Base-by-base conservation (phyloP, 2,113 vertebrate species). In the Otolemur garnettii region DNA sequence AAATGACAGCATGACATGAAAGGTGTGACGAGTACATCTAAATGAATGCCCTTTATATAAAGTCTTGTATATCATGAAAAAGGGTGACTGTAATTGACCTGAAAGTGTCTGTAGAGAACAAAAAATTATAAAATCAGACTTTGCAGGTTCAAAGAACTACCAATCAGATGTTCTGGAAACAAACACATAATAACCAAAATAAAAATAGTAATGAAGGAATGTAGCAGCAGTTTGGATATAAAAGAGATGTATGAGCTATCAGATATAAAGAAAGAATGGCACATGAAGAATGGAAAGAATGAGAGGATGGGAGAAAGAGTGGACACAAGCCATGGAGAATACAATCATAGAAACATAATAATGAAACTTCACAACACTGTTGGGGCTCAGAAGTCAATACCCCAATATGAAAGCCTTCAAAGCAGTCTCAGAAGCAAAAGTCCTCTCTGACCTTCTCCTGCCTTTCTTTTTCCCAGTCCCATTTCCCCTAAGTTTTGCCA, bases 81-180 rank as follows among this genome's bases (percentile, higher is more conserved):
- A 17, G 89, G 26, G 30, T 60, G 33, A 79, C 50, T 2, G 68
- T 11, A 62, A 15, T 59, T 84, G 26, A 86, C 57, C 55, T 75
- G 26, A 89, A 95, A 86, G 90, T 92, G 50, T 89, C 42, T 35
- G 1, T 24, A 81, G 19, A 33, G 26, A 92, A 53, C 7, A 87
- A 79, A 91, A 88, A n/a, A 81, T 60, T 80, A 68, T 85, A 79
- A 83, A 87, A 91, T 50, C 14, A 30, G 22, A 68, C 33, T 68
- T 4, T 85, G 45, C 1, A 42, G 30, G 72, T 45, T 88, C 84
- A 60, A 85, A 79, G 26, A 84, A 38, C 7, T 64, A n/a, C 33
- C n/a, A 45, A 71, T 21, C 24, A 88, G 57, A 74, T 88, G 30
- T 72, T 94, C 45, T 59, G 89, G 74, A 85, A 92, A 81, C 72